Base-by-base conservation (phyloP, 2,797 vertebrate genomes). In the Semotilus atromaculatus region DNA sequence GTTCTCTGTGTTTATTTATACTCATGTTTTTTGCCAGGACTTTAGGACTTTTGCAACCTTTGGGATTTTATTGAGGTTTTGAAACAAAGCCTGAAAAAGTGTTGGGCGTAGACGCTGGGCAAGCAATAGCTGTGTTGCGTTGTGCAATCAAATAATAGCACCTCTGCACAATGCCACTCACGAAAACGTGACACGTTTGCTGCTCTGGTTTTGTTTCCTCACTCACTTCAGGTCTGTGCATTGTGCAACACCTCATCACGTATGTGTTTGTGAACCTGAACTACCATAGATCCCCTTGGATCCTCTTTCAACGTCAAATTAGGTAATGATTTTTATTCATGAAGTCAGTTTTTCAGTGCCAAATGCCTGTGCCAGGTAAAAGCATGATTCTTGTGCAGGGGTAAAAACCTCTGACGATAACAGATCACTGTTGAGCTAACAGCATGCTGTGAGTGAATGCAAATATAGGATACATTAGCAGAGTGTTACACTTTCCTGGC, bases 81-180 rank as follows among this genome's bases (percentile, higher is more conserved):
- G 71, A 87, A 87, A 81, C 53, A 77, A 71, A 60, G 26, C 40
- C 62, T 70, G 53, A 45, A 79, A 64, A 66, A 84, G 80, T 19
- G 48, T 38, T 71, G 23, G 55, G 88, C 55, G 78, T 86, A 86
- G 84, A 86, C n/a, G 31, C 68, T 75, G 73, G 64, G 60, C 73
- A 68, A 68, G 82, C 62, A 83, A 76, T 53, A 67, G 34, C 16
- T 75, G 9, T 51, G 71, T 83, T 31, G 31, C 40, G 40, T 53
- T 76, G 60, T 67, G 72, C 13, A 85, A 82, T 81, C 23, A 74
- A 58, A 75, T 53, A 62, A 45, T n/a, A 82, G 66, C 66, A 78
- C 72, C 80, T 53, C 53, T 70, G 43, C 70, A 75, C 60, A 21
- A 43, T 36, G 75, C 79, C 58, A 21, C 73, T 55, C 38, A 55